phyloP scores from a whole-genome alignment of 2,797 vertebrate genomes.

The Poeciliopsis presidionis region DNA sequence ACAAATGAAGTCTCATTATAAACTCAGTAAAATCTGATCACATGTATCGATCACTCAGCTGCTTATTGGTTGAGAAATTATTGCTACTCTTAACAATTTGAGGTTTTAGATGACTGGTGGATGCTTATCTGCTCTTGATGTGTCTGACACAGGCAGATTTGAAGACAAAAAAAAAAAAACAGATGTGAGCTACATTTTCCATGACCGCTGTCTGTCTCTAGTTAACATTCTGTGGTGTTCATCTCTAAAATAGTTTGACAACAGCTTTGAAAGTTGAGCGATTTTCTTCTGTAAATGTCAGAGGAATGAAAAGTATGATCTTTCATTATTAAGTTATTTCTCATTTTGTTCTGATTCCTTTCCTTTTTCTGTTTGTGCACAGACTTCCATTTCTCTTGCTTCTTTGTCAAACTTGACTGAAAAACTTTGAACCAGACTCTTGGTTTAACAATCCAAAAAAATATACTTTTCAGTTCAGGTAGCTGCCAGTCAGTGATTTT shows the following conservation, averaged over 20 bases:
- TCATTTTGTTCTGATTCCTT: background rate
- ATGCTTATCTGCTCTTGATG: slow-evolving; percentile 18
- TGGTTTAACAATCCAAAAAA: background rate
- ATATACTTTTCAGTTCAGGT: background rate
- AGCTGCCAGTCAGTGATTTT: background rate
- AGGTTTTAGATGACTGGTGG: slow-evolving; percentile 2
- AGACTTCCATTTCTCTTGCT: background rate
- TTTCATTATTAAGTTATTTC: background rate
- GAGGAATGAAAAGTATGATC: background rate
- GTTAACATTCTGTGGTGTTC: slow-evolving; percentile 55
- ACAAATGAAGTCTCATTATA: too few species aligned
- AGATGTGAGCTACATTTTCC: slow-evolving; percentile 47
- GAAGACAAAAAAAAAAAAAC: background rate
- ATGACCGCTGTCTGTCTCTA: slow-evolving; percentile 49
- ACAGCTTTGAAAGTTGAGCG: background rate
- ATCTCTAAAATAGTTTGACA: slow-evolving; percentile 12
- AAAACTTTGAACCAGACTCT: background rate
- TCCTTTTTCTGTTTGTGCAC: background rate
- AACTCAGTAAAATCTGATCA: background rate
- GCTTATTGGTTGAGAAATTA: slow-evolving; percentile 20
- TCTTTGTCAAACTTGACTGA: background rate
- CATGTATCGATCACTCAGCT: background rate
- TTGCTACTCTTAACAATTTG: background rate
- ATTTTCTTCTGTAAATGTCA: background rate
- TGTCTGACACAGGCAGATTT: slow-evolving; percentile 14